Percentiles rank a stretch among this genome's conserved stretches.
These are phyloP conservation scores for Siniperca chuatsi DNA, from an alignment of 2,113 vertebrate genomes.

Conservation along the genomic window DNA sequence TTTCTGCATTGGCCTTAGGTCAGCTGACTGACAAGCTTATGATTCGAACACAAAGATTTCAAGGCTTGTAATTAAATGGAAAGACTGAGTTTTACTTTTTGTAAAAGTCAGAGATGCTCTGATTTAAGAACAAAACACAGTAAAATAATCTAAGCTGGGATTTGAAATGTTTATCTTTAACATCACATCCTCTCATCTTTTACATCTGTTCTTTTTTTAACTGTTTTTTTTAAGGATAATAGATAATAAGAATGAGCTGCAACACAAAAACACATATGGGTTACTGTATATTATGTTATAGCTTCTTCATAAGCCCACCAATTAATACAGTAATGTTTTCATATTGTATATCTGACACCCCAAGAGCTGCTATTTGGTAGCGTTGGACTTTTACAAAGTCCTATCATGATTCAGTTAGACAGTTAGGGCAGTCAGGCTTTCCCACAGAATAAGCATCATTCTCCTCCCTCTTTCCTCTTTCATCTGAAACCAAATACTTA, in stretches of 20 bases:
- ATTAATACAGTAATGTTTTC: slow-evolving; percentile 29
- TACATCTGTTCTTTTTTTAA: slow-evolving; percentile 16
- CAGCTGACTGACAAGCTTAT: slow-evolving; percentile 8
- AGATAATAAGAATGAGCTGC: slow-evolving; percentile 40
- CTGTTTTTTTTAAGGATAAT: slow-evolving; percentile 32
- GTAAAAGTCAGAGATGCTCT: slow-evolving; percentile 17
- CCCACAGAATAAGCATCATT: slow-evolving; percentile 10
- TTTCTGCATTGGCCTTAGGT: slow-evolving; percentile 18
- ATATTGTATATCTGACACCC: slow-evolving; percentile 23
- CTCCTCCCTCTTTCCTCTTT: background rate
- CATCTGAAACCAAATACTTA: slow-evolving; percentile 1
- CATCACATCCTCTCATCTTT: slow-evolving; percentile 5
- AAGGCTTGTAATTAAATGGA: slow-evolving; percentile 17
- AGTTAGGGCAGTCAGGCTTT: slow-evolving; percentile 15
- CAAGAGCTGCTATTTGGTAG: slow-evolving; percentile 43
- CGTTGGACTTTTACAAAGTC: slow-evolving; percentile 32
- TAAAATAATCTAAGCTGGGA: background rate
- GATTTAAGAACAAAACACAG: background rate
- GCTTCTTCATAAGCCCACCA: slow-evolving; percentile 30
- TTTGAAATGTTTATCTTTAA: background rate
- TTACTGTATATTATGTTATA: slow-evolving; percentile 47
- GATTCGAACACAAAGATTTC: slow-evolving; percentile 3
- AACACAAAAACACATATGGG: slow-evolving; percentile 60
- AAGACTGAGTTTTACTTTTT: background rate
- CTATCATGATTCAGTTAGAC: slow-evolving; percentile 15